A percentile compares a stretch with the other conserved stretches of the same genome.
Evolutionary conservation across 1,140 invertebrate species (phyloP).

Genomic region (Steinernema khuongi): DNA sequence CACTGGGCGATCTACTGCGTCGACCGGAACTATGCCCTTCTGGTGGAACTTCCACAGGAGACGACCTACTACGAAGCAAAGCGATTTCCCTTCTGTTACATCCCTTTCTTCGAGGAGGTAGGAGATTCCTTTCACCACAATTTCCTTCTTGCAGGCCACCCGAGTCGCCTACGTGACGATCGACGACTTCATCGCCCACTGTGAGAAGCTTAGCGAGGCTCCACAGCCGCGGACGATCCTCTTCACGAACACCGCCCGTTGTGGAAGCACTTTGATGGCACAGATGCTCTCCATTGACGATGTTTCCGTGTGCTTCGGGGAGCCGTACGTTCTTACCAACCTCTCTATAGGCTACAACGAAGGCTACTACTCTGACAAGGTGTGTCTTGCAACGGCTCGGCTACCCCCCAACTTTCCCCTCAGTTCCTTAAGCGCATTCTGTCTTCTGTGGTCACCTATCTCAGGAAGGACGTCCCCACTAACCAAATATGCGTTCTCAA

Average conservation of each 20-base stretch:
- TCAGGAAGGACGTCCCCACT: conserved; percentile 18
- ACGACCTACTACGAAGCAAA: not conserved
- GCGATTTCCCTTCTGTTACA: conserved; percentile 16
- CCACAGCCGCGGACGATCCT: conserved; percentile 17
- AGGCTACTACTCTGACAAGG: not conserved
- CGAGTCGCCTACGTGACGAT: conserved; percentile 22
- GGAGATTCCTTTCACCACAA: not conserved
- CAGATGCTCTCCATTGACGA: conserved; percentile 18
- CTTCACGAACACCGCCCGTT: conserved; percentile 29
- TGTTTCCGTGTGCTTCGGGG: conserved; percentile 20
- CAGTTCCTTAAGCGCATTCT: conserved; percentile 8
- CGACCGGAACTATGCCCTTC: conserved; percentile 16
- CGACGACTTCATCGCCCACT: conserved; percentile 11
- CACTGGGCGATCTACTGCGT: conserved; percentile 21
- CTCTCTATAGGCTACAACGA: conserved; percentile 17
- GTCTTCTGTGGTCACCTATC: not conserved
- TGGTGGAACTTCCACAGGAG: conserved; percentile 17
- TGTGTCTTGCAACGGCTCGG: not conserved
- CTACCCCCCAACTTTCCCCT: not conserved
- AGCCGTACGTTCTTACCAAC: conserved; percentile 9
- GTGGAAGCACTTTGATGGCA: conserved; percentile 27
- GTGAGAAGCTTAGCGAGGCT: conserved; percentile 9
- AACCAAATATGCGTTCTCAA: conserved; percentile 28
- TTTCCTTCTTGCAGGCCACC: not conserved
- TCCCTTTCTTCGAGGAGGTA: conserved; percentile 23